These are phyloP conservation scores for Capromys pilorides DNA, from an alignment of 2,797 vertebrate species.

Conservation along the genomic window DNA sequence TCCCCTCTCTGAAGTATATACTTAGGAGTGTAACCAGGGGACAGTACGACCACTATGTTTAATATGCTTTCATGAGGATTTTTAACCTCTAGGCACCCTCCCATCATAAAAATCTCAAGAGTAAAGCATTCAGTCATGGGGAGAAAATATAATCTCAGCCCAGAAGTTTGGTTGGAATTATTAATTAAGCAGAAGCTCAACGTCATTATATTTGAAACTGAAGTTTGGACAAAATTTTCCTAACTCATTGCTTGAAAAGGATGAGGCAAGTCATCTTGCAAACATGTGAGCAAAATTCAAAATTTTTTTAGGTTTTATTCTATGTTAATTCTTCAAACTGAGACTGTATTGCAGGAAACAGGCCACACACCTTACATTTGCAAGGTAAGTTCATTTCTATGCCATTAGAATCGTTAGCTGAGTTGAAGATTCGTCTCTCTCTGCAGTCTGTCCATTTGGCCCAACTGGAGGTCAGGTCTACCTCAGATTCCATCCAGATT, in stretches of 20 bases:
- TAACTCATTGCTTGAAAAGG: constrained; percentile 33
- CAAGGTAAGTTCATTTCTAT: background rate
- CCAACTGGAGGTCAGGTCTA: background rate
- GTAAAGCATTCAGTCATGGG: background rate
- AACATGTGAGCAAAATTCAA: background rate
- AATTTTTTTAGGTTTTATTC: constrained; percentile 23
- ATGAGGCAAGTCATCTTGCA: constrained; percentile 26
- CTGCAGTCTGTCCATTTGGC: background rate
- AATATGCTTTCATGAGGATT: background rate
- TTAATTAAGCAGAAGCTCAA: background rate
- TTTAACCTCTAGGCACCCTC: background rate
- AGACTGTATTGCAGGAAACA: constrained; percentile 14
- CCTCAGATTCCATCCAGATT: background rate
- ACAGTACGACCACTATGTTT: background rate
- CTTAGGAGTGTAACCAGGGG: background rate
- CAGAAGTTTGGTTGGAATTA: background rate
- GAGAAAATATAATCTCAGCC: background rate
- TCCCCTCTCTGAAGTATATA: background rate
- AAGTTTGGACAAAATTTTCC: background rate
- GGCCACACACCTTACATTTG: background rate
- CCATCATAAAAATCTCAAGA: background rate
- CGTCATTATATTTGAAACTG: constrained; percentile 15
- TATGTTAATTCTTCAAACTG: constrained; percentile 1
- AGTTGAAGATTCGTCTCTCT: background rate
- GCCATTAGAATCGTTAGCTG: background rate